Conservation (phyloP, 2,888 invertebrate genomes). For the Sinotaia quadrata region DNA sequence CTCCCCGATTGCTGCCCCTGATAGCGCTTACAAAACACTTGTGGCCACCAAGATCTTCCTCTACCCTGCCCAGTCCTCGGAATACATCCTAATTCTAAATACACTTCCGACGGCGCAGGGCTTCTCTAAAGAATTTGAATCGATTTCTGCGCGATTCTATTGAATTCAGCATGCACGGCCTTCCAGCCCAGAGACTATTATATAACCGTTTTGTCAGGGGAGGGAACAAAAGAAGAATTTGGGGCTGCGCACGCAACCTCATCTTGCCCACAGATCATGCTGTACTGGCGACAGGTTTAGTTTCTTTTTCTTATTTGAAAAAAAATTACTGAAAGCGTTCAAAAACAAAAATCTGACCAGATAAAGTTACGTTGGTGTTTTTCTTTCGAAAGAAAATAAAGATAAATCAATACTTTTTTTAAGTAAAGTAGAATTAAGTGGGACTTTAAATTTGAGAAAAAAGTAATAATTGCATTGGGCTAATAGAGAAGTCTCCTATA, state of each 20-base stretch:
- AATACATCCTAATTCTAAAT: slow-evolving; percentile 17
- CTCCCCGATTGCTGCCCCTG: not conserved
- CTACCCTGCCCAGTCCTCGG: not conserved
- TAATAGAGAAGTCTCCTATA: no score
- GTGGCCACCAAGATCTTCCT: not conserved
- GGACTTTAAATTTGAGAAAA: no score
- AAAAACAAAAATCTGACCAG: no score
- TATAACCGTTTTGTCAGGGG: slow-evolving; percentile 7
- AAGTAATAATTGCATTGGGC: no score
- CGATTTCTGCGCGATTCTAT: not conserved
- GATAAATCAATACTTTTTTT: no score
- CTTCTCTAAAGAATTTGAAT: not conserved
- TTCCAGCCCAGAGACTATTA: not conserved
- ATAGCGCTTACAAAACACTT: not conserved
- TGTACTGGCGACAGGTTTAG: not conserved
- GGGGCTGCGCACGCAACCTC: not conserved
- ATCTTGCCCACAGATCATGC: not conserved
- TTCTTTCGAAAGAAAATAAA: no score
- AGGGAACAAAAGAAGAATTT: not conserved
- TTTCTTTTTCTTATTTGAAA: no score
- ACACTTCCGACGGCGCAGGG: not conserved
- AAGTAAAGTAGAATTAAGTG: no score
- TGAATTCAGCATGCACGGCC: not conserved
- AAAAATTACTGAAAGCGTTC: no score
- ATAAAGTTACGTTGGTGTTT: no score